phyloP scores from a whole-genome alignment of 2,113 vertebrate genomes.

The Marmota flaviventris region DNA sequence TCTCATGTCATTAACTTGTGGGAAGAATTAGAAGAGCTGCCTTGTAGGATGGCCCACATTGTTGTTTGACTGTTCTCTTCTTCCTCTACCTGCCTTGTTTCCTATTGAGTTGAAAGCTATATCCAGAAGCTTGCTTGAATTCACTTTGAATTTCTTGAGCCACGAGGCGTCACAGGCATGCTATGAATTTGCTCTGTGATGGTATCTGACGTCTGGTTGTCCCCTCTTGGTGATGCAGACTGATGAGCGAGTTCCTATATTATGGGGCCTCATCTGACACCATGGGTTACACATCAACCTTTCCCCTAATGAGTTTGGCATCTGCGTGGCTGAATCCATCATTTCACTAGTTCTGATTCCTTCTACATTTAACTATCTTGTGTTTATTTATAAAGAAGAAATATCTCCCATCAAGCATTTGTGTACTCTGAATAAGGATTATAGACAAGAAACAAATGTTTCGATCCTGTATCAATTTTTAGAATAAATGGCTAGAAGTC shows the following conservation, averaged over 20 bases:
- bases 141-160: background rate
- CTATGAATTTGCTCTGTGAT: background rate
- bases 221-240: no score
- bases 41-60: background rate
- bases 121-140: background rate
- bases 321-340: background rate
- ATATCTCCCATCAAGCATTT: background rate
- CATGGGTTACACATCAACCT: background rate
- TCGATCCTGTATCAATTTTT: background rate
- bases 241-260: background rate
- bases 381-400: background rate
- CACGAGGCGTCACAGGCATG: no score
- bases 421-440: background rate
- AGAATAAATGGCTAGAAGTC: background rate
- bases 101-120: background rate
- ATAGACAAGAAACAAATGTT: background rate
- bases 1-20: background rate
- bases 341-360: background rate
- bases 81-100: background rate
- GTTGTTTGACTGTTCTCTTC: background rate
- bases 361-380: background rate
- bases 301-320: background rate
- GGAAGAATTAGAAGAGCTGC: background rate
- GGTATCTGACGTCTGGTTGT: fast-evolving
- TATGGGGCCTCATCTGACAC: no score